Base-by-base conservation (phyloP, 2,797 vertebrate species). In the Toxotes lorentzi region DNA sequence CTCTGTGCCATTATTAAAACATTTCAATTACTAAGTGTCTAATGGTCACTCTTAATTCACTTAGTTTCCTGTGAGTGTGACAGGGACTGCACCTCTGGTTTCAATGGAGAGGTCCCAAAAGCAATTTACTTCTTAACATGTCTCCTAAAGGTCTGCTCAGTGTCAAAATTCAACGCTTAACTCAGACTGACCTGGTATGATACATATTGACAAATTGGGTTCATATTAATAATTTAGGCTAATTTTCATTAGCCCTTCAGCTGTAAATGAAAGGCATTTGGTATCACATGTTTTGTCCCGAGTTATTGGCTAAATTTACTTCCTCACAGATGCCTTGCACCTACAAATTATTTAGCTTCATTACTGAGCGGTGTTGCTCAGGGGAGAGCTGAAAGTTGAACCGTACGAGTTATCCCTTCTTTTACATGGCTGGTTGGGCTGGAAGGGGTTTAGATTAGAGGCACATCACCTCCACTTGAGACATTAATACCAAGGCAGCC, bases 21-120 rank as follows among this genome's bases (percentile, higher is more conserved):
- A 88, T 89, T 87, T 94, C 61, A 92, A 94, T 94, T 90, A 93
- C 93, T 94, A 89, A 94, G 87, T 66, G 79, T 89, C 89, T 93
- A 94, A 94, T 94, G 91, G 92, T 93, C 92, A 94, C 85, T 88
- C 80, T 71, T 93, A 89, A 86, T 88, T 88, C 78, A 78, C 86
- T 87, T 47, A 59, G 79, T 76, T 78, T 89, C 76, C 71, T 76
- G 78, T 86, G 78, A 86, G 70, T 72, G 82, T 91, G 90, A 92
- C 88, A 90, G 82, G 67, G 40, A 77, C 78, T n/a, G 64, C 30
- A 62, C 79, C 74, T 81, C 69, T 77, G 61, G 63, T 72, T 82
- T 88, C 70, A 51, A 45, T 60, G 4, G 58, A 84, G 87, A 86
- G 40, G 75, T 93, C 91, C 90, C 88, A 86, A 67, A 91, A 90